Conservation (phyloP, 2,888 invertebrate genomes). For the Netelia virgata region DNA sequence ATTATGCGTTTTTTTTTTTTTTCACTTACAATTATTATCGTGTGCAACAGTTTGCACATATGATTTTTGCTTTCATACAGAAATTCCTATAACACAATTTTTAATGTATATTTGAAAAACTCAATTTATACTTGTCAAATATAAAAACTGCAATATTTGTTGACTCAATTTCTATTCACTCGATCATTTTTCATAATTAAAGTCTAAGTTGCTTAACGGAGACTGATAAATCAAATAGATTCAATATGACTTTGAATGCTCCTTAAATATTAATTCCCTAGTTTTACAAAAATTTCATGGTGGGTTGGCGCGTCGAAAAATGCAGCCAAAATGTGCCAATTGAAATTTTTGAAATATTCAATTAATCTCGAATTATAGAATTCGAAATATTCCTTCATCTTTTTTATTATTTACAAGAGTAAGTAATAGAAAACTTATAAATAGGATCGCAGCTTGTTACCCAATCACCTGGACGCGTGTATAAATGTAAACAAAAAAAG, state of each 20-base stretch:
- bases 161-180: too few species aligned
- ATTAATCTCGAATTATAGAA: background rate
- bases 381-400: background rate
- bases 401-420: background rate
- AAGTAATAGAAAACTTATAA: background rate
- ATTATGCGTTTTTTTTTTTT: too few species aligned
- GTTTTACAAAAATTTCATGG: background rate
- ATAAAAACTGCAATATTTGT: too few species aligned
- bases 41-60: too few species aligned
- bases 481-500: slow-evolving; percentile 17
- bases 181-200: too few species aligned
- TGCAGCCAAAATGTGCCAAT: background rate
- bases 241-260: background rate
- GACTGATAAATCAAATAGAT: too few species aligned
- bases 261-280: background rate
- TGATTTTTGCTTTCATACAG: too few species aligned
- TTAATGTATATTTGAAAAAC: too few species aligned
- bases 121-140: too few species aligned
- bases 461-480: background rate
- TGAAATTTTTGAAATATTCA: background rate
- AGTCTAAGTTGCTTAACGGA: too few species aligned
- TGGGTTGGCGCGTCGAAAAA: background rate
- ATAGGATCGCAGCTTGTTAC: slow-evolving; percentile 19
- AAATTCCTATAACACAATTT: too few species aligned
- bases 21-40: too few species aligned